Percentiles rank a stretch among this genome's conserved stretches.
Conservation (phyloP, 2,888 invertebrate genomes). For the Tubiluchus corallicola region DNA sequence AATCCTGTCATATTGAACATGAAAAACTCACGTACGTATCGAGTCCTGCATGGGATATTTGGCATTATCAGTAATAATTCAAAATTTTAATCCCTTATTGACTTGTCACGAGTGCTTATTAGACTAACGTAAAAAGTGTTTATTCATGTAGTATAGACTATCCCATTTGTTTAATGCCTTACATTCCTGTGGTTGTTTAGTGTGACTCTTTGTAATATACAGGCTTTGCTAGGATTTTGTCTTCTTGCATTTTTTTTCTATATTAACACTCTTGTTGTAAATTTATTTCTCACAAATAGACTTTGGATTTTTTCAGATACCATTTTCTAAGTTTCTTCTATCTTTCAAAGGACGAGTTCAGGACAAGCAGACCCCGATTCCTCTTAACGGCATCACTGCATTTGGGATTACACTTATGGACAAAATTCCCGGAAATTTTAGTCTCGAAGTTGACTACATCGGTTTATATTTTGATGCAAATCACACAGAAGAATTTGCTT, state of each 20-base stretch:
- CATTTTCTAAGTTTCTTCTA: conserved; percentile 76
- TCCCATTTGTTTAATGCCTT: too few species aligned
- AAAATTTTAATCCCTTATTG: too few species aligned
- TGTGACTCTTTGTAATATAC: too few species aligned
- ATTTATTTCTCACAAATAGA: neutral
- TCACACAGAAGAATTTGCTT: conserved; percentile 67
- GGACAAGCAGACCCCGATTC: conserved; percentile 50
- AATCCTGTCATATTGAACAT: too few species aligned
- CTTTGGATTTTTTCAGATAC: conserved; percentile 45
- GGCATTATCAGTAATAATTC: too few species aligned
- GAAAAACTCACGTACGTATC: too few species aligned
- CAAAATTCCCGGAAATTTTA: conserved; percentile 59
- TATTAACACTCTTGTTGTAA: neutral
- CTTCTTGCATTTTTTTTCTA: conserved; percentile 7
- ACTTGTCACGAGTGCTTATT: too few species aligned
- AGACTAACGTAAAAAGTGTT: too few species aligned
- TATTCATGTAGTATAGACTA: too few species aligned
- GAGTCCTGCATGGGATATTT: too few species aligned
- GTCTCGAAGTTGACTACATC: conserved; percentile 77
- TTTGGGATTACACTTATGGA: conserved; percentile 69
- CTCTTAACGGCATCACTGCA: conserved; percentile 41
- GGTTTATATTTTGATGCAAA: conserved; percentile 62
- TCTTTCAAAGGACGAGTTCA: conserved; percentile 65
- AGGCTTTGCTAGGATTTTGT: too few species aligned
- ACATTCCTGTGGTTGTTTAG: too few species aligned